A percentile compares a stretch with the other conserved stretches of the same genome.
Evolutionary conservation across 30 jellyfish, hydroid and myxozoan species (phyloP).

Genomic region (Sanderia malayensis): DNA sequence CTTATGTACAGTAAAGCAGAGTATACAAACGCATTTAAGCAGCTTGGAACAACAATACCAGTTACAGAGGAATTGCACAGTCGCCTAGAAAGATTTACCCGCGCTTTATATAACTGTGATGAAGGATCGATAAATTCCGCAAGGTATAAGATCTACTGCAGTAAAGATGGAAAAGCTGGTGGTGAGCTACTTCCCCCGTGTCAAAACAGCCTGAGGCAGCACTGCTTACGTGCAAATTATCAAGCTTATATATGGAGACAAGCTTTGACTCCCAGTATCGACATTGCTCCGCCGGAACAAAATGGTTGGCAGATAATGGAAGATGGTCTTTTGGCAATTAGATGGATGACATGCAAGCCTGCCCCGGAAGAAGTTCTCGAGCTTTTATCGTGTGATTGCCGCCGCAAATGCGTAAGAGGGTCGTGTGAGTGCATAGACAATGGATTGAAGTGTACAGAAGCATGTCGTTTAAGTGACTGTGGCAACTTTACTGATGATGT

Average conservation of each 20-base stretch:
- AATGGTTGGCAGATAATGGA: slow-evolving; percentile 1
- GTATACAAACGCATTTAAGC: not conserved
- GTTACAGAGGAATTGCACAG: not conserved
- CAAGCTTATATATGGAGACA: slow-evolving; percentile 42
- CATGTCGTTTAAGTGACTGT: slow-evolving; percentile 4
- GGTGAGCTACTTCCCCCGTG: slow-evolving; percentile 43
- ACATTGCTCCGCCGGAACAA: slow-evolving; percentile 1
- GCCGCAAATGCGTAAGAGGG: slow-evolving; percentile 5
- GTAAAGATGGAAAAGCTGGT: slow-evolving; percentile 23
- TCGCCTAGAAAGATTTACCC: not conserved
- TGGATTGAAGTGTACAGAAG: not conserved
- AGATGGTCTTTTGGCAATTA: slow-evolving; percentile 2
- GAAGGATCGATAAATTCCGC: slow-evolving; percentile 3
- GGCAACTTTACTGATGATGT: not conserved
- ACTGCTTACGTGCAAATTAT: slow-evolving; percentile 14
- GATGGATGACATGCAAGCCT: slow-evolving; percentile 35
- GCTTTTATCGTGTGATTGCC: not conserved
- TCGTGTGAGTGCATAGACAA: slow-evolving; percentile 4
- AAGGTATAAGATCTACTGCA: slow-evolving; percentile 30
- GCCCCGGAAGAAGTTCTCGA: slow-evolving; percentile 22
- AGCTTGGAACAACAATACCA: slow-evolving; percentile 2
- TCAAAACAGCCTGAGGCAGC: slow-evolving; percentile 22
- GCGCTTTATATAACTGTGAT: slow-evolving; percentile 25
- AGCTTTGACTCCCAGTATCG: slow-evolving; percentile 3
- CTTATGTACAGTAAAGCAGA: slow-evolving; percentile 5